Evolutionary conservation across 2,888 invertebrate species (phyloP).

Genomic region (Thymelicus acteon): DNA sequence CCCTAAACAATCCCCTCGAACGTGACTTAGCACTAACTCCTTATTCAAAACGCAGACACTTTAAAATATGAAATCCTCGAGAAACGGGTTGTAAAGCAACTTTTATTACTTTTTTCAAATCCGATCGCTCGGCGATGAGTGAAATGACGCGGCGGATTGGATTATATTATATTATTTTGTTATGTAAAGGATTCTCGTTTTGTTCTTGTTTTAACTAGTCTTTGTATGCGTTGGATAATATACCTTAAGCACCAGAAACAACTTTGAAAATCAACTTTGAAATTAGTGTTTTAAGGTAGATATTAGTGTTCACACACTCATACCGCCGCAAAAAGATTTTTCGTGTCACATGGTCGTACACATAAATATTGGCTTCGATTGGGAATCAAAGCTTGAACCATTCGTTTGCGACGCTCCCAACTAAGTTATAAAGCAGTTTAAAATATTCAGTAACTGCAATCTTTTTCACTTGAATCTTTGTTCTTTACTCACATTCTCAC

Average conservation of each 20-base stretch:
- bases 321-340: too few species aligned
- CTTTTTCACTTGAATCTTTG: too few species aligned
- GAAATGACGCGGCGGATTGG: slow-evolving; percentile 65
- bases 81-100: slow-evolving; percentile 64
- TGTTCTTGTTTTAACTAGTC: slow-evolving; percentile 45
- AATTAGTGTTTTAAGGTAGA: too few species aligned
- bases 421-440: too few species aligned
- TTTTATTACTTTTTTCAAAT: slow-evolving; percentile 59
- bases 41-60: slow-evolving; percentile 74
- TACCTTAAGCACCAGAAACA: neutral
- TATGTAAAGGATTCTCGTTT: slow-evolving; percentile 33
- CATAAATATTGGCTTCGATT: too few species aligned
- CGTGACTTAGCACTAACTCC: slow-evolving; percentile 74
- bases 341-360: too few species aligned
- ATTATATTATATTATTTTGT: slow-evolving; percentile 46
- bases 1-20: slow-evolving; percentile 44
- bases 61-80: slow-evolving; percentile 79
- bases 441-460: too few species aligned
- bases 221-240: neutral
- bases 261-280: neutral
- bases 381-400: too few species aligned
- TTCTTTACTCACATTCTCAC: too few species aligned
- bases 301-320: too few species aligned
- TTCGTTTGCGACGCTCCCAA: too few species aligned
- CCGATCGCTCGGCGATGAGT: slow-evolving; percentile 56